Percentiles rank a stretch among this genome's conserved stretches.
Conservation (phyloP, 2,113 vertebrate species). For the Dunckerocampus dactyliophorus region DNA sequence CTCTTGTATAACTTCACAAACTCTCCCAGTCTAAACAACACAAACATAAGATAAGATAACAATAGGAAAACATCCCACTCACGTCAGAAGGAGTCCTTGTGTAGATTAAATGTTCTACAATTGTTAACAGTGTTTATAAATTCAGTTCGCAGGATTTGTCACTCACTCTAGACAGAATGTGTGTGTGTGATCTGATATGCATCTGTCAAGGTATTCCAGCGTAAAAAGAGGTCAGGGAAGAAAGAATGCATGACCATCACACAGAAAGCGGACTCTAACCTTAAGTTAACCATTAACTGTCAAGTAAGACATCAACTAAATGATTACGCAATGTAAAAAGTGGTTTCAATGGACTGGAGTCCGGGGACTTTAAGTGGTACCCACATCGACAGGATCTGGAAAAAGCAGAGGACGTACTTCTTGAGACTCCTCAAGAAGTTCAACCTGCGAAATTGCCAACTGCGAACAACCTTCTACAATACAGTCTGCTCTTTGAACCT, state of each 20-base stretch:
- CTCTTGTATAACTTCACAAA: constrained; percentile 1
- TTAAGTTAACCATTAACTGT: constrained; percentile 69
- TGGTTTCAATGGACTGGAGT: neutral
- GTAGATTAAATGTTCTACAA: constrained; percentile 41
- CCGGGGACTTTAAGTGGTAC: too few relatives aligned
- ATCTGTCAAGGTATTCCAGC: constrained; percentile 9
- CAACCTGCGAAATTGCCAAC: too few relatives aligned
- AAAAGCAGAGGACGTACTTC: too few relatives aligned
- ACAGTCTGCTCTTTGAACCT: too few relatives aligned
- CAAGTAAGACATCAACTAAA: constrained; percentile 27
- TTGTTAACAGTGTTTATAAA: constrained; percentile 29
- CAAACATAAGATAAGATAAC: constrained; percentile 46
- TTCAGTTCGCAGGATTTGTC: constrained; percentile 10
- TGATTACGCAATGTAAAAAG: constrained; percentile 41
- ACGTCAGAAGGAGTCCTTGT: constrained; percentile 50
- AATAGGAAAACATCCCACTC: constrained; percentile 46
- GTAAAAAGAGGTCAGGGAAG: constrained; percentile 1
- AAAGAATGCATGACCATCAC: constrained; percentile 29
- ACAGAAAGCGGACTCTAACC: constrained; percentile 63
- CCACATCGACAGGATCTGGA: too few relatives aligned
- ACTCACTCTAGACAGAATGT: neutral
- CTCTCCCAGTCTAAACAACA: constrained; percentile 12
- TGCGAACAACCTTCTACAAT: too few relatives aligned
- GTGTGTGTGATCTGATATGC: neutral
- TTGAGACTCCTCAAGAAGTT: too few relatives aligned